Evolutionary conservation across 2,888 invertebrate species (phyloP).

Genomic region (Pachycephus smyrnensis): DNA sequence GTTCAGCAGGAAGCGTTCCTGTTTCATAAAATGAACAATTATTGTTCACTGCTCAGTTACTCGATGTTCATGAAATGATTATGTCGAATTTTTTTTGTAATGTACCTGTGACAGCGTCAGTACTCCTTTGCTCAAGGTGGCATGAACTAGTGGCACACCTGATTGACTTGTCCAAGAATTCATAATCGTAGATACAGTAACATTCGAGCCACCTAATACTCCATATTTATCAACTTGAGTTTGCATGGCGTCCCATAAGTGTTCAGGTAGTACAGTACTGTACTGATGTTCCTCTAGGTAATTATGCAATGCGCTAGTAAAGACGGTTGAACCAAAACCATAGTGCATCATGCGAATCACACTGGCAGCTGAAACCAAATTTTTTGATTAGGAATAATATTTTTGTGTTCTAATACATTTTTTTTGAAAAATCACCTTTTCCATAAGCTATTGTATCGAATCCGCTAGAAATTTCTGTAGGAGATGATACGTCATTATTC

Average conservation of each 20-base stretch:
- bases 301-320: slow-evolving; percentile 69
- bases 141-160: slow-evolving; percentile 73
- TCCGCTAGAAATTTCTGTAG: slow-evolving; percentile 71
- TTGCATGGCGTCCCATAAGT: slow-evolving; percentile 45
- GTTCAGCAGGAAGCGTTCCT: slow-evolving; percentile 46
- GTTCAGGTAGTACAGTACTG: slow-evolving; percentile 38
- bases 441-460: slow-evolving; percentile 78
- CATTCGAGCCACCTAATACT: slow-evolving; percentile 69
- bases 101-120: slow-evolving; percentile 19
- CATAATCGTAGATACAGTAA: slow-evolving; percentile 69
- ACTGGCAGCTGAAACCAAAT: slow-evolving; percentile 42
- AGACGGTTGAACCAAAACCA: slow-evolving; percentile 70
- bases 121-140: slow-evolving; percentile 43
- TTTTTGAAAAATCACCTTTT: slow-evolving; percentile 72
- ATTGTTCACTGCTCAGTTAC: slow-evolving; percentile 43
- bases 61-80: background rate
- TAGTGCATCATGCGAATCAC: slow-evolving; percentile 79
- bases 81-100: background rate
- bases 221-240: slow-evolving; percentile 56
- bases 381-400: background rate
- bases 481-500: slow-evolving; percentile 69
- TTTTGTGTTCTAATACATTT: slow-evolving; percentile 44
- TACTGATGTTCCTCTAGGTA: slow-evolving; percentile 68
- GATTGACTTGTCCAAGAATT: slow-evolving; percentile 73
- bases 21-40: slow-evolving; percentile 35